Percentiles rank a stretch among this genome's conserved stretches.
Conservation (phyloP, 2,888 invertebrate genomes). For the Pristionchus mayeri region DNA sequence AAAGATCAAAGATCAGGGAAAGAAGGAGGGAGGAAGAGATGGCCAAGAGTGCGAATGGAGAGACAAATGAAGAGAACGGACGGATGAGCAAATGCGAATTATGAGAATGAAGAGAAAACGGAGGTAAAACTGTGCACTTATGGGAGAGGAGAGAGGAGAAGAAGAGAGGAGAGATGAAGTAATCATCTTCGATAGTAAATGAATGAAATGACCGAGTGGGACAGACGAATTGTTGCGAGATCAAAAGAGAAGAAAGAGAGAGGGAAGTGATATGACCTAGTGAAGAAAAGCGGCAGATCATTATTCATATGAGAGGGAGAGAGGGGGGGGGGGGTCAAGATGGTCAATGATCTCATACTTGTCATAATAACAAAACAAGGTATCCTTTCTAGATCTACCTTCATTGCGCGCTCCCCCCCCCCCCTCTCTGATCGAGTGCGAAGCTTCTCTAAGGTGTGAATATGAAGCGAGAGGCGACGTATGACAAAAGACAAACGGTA, state of each 20-base stretch:
- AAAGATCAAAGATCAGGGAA: constrained; percentile 21
- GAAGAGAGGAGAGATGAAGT: background rate
- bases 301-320: background rate
- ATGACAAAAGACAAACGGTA: constrained; percentile 47
- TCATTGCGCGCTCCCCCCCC: too few species aligned
- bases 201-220: constrained; percentile 18
- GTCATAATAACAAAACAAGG: background rate
- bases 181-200: constrained; percentile 17
- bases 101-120: constrained; percentile 26
- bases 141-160: constrained; percentile 44
- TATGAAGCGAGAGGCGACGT: constrained; percentile 8
- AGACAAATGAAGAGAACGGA: constrained; percentile 25
- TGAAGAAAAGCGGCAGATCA: background rate
- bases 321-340: too few species aligned
- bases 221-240: constrained; percentile 7
- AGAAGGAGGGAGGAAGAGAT: constrained; percentile 34
- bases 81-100: constrained; percentile 30
- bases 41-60: background rate
- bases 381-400: too few species aligned
- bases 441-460: constrained; percentile 10
- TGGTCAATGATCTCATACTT: background rate
- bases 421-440: background rate
- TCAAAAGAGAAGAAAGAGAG: background rate
- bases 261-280: constrained; percentile 36
- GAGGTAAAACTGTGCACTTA: constrained; percentile 31